Conservation (phyloP, 2,888 invertebrate species). For the Melipona beecheii region DNA sequence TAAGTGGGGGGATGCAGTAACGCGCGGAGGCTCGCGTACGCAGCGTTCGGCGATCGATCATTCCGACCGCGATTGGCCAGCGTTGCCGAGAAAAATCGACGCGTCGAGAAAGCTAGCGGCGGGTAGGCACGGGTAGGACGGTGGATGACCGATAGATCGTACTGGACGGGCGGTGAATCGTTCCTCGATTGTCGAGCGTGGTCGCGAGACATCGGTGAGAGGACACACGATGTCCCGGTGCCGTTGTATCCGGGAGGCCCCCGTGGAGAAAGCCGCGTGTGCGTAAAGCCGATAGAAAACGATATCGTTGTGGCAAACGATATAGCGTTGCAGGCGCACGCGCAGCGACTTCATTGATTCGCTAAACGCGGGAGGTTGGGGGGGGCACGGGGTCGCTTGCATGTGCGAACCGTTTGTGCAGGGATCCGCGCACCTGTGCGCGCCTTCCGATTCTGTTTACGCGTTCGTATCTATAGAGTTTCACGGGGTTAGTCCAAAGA, state of each 20-base stretch:
- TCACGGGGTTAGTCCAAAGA: conserved; percentile 21
- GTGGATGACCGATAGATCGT: background rate
- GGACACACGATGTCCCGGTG: conserved; percentile 6
- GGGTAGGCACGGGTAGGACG: background rate
- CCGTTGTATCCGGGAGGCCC: background rate
- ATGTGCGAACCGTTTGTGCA: conserved; percentile 50
- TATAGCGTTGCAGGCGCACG: conserved; percentile 52
- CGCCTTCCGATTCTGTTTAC: conserved; percentile 47
- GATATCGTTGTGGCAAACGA: conserved; percentile 63
- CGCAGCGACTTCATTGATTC: conserved; percentile 62
- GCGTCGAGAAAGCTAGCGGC: background rate
- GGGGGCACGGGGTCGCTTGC: conserved; percentile 20
- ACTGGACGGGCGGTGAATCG: background rate
- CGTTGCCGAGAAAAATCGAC: conserved; percentile 17
- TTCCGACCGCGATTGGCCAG: conserved; percentile 5
- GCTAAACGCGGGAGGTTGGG: background rate
- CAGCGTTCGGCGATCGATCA: conserved; percentile 28
- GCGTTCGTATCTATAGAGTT: conserved; percentile 45
- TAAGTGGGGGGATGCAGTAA: background rate
- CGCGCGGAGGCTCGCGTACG: conserved; percentile 2
- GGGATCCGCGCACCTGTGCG: conserved; percentile 47
- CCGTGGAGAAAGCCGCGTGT: conserved; percentile 23
- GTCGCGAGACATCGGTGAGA: conserved; percentile 12
- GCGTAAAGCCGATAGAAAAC: conserved; percentile 59
- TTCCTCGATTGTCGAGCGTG: background rate